A percentile compares a stretch with the other conserved stretches of the same genome.
Evolutionary conservation across 1,140 invertebrate genomes (phyloP).

Genomic region (Plodia interpunctella): DNA sequence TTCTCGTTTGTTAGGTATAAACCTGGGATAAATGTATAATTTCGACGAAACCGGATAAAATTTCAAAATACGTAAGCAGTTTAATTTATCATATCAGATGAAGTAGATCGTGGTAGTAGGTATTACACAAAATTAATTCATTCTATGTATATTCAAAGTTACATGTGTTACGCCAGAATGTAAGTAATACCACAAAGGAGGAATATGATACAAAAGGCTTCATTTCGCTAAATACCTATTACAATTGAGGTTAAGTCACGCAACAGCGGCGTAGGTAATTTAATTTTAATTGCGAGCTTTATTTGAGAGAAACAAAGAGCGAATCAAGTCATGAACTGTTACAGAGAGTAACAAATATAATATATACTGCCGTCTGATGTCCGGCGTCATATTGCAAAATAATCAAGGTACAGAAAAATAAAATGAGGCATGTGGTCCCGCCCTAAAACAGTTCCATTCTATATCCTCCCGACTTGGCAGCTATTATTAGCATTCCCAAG

Average conservation of each 20-base stretch:
- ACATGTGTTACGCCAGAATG: neutral
- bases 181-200: neutral
- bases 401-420: neutral
- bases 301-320: neutral
- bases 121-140: neutral
- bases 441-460: no score
- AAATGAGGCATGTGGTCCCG: no score
- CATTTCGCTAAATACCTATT: neutral
- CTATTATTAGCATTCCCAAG: no score
- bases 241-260: slow-evolving; percentile 6
- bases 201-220: slow-evolving; percentile 1
- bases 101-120: no score
- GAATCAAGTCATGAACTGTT: neutral
- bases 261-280: neutral
- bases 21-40: no score
- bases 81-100: no score
- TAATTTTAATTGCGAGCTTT: slow-evolving; percentile 9
- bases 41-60: no score
- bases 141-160: neutral
- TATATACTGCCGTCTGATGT: neutral
- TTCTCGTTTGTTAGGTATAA: no score
- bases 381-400: neutral
- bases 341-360: neutral
- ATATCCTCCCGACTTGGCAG: no score
- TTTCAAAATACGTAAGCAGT: no score